Evolutionary conservation across 1,140 invertebrate genomes (phyloP).

Genomic region (Plutomurus gul): DNA sequence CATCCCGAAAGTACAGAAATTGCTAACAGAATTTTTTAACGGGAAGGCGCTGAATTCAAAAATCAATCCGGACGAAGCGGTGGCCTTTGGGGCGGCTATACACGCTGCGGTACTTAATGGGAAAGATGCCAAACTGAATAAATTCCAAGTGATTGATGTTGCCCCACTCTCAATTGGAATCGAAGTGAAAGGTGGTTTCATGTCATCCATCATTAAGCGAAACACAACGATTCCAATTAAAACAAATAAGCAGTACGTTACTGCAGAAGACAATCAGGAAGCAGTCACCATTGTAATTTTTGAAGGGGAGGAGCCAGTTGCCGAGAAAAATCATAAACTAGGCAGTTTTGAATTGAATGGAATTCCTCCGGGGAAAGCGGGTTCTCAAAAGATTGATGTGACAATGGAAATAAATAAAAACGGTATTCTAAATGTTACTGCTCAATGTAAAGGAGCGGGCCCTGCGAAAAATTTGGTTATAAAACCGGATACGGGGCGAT

Average conservation of each 20-base stretch:
- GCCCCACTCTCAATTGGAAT: slow-evolving; percentile 64
- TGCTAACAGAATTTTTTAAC: slow-evolving; percentile 70
- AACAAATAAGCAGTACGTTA: slow-evolving; percentile 62
- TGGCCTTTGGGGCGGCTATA: slow-evolving; percentile 71
- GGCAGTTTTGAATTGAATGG: slow-evolving; percentile 77
- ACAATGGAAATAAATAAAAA: slow-evolving; percentile 80
- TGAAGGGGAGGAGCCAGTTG: slow-evolving; percentile 80
- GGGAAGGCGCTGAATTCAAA: slow-evolving; percentile 70
- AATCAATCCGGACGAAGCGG: slow-evolving; percentile 88
- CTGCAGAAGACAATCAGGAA: slow-evolving; percentile 68
- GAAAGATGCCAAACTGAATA: slow-evolving; percentile 58
- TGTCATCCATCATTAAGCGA: slow-evolving; percentile 65
- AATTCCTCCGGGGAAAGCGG: slow-evolving; percentile 78
- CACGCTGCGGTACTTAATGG: slow-evolving; percentile 65
- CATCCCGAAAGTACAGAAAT: slow-evolving; percentile 69
- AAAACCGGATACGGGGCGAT: slow-evolving; percentile 45
- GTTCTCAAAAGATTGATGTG: slow-evolving; percentile 75
- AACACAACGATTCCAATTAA: slow-evolving; percentile 66
- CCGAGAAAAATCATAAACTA: slow-evolving; percentile 76
- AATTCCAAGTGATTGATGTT: slow-evolving; percentile 64
- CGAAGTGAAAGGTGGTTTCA: slow-evolving; percentile 64
- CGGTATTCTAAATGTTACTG: slow-evolving; percentile 78
- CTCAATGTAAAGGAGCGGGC: slow-evolving; percentile 75
- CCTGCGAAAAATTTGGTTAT: slow-evolving; percentile 54
- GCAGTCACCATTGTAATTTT: slow-evolving; percentile 76